A percentile compares a stretch with the other conserved stretches of the same genome.
These are phyloP conservation scores for Pangasius mekongensis DNA, from an alignment of 2,797 vertebrate species.

Conservation along the genomic window DNA sequence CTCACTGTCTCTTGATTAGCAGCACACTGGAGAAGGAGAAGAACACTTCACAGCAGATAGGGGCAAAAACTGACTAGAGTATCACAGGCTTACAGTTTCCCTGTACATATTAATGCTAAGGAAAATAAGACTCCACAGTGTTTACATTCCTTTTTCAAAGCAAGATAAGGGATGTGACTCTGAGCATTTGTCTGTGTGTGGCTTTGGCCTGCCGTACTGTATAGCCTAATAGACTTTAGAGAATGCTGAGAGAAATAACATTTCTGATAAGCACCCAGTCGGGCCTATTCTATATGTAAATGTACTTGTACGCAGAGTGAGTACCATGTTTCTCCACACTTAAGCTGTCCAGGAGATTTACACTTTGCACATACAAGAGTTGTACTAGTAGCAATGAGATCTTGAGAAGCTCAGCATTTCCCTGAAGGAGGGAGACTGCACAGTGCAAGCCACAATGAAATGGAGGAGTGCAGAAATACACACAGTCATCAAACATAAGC, in stretches of 20 bases:
- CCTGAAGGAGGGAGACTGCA: conserved; percentile 8
- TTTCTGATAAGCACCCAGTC: conserved; percentile 43
- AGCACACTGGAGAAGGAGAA: conserved; percentile 3
- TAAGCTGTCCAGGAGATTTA: conserved; percentile 33
- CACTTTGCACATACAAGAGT: conserved; percentile 21
- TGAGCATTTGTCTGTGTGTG: conserved; percentile 64
- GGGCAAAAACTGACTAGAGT: conserved; percentile 49
- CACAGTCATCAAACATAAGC: conserved; percentile 6
- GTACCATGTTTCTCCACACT: conserved; percentile 36
- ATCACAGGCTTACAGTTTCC: conserved; percentile 46
- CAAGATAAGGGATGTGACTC: conserved; percentile 55
- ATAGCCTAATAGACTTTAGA: conserved; percentile 44
- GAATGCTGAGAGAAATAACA: conserved; percentile 38
- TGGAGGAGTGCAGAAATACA: not conserved
- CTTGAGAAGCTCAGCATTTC: conserved; percentile 41
- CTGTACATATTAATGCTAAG: conserved; percentile 59
- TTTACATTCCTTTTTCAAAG: conserved; percentile 68
- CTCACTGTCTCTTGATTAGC: conserved; percentile 38
- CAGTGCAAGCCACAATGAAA: conserved; percentile 2
- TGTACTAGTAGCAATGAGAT: conserved; percentile 30
- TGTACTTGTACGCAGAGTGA: conserved; percentile 30
- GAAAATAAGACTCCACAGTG: conserved; percentile 58
- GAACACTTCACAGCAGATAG: conserved; percentile 16
- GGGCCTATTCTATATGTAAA: conserved; percentile 53
- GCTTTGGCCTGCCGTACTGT: conserved; percentile 35